Percentiles rank a stretch among this genome's conserved stretches.
Evolutionary conservation across 1,140 invertebrate species (phyloP).

Genomic region (Amyelois transitella): DNA sequence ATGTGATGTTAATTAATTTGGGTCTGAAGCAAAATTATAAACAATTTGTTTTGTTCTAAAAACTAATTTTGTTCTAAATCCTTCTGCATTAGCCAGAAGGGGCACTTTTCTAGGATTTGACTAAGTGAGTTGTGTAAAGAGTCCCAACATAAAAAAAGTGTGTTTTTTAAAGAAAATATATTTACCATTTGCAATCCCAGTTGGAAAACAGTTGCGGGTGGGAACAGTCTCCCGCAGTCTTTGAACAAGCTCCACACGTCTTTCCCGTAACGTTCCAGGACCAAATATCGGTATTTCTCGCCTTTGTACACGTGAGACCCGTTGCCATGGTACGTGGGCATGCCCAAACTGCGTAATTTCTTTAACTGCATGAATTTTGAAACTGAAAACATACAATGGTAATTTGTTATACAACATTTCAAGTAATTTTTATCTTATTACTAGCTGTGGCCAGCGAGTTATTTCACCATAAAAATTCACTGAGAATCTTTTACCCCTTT

Average conservation of each 20-base stretch:
- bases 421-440: neutral
- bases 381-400: slow-evolving; percentile 76
- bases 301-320: slow-evolving; percentile 86
- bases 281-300: slow-evolving; percentile 91
- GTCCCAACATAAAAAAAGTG: too few relatives aligned
- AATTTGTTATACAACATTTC: neutral
- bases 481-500: too few relatives aligned
- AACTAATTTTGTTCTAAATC: too few relatives aligned
- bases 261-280: slow-evolving; percentile 93
- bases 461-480: too few relatives aligned
- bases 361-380: slow-evolving; percentile 82
- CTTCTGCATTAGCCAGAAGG: too few relatives aligned
- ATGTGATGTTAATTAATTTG: too few relatives aligned
- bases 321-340: slow-evolving; percentile 89
- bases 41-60: too few relatives aligned
- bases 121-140: too few relatives aligned
- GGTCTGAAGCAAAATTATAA: too few relatives aligned
- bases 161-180: too few relatives aligned
- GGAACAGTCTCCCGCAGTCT: slow-evolving; percentile 81
- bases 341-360: slow-evolving; percentile 85
- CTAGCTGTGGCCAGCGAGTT: too few relatives aligned
- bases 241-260: slow-evolving; percentile 90
- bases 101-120: too few relatives aligned
- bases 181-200: slow-evolving; percentile 89
- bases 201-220: slow-evolving; percentile 83